Conservation (phyloP, 2,888 invertebrate genomes). For the Oscheius myriophilus region DNA sequence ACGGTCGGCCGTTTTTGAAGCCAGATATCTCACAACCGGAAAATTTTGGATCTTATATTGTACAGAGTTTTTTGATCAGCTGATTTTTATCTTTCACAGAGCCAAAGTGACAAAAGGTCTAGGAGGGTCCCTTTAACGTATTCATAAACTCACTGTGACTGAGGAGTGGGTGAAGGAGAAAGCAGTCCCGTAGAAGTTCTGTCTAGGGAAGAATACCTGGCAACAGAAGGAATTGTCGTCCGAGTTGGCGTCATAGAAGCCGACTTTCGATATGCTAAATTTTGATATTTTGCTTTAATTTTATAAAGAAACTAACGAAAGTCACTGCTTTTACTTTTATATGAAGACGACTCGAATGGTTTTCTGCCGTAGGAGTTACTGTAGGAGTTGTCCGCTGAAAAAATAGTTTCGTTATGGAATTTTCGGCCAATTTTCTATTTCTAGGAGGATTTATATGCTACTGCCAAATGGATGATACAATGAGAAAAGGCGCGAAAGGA, state of each 20-base stretch:
- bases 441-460: no score
- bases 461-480: no score
- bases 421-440: no score
- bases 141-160: slow-evolving; percentile 27
- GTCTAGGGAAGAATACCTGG: slow-evolving; percentile 43
- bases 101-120: no score
- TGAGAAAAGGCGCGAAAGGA: no score
- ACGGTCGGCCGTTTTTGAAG: no score
- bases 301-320: slow-evolving; percentile 11
- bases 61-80: no score
- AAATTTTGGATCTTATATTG: no score
- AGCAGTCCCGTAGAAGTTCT: slow-evolving; percentile 30
- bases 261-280: slow-evolving; percentile 47
- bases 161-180: slow-evolving; percentile 50
- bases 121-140: no score
- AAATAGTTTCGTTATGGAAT: no score
- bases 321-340: slow-evolving; percentile 11
- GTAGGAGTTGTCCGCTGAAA: slow-evolving; percentile 26
- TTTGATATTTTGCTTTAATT: neutral
- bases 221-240: slow-evolving; percentile 18
- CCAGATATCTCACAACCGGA: no score
- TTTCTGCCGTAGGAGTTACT: slow-evolving; percentile 21
- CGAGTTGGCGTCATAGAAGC: slow-evolving; percentile 47
- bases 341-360: slow-evolving; percentile 12
- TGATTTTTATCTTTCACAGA: no score